phyloP scores from a whole-genome alignment of 2,888 invertebrate species.

The Hecatera dysodea region DNA sequence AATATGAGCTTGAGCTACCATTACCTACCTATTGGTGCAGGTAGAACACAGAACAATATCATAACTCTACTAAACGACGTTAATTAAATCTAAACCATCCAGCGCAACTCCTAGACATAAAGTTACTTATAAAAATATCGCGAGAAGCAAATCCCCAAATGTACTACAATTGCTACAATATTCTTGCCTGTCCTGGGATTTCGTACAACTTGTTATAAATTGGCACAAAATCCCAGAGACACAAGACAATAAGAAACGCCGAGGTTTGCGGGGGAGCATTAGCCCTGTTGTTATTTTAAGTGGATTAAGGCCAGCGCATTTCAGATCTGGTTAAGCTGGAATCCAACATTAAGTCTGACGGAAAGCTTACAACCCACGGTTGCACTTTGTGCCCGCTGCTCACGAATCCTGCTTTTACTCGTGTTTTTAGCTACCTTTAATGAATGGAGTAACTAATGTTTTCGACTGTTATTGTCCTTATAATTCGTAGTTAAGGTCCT shows the following conservation, averaged over 20 bases:
- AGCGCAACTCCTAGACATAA: not conserved
- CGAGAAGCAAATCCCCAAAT: constrained; percentile 33
- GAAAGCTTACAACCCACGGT: constrained; percentile 76
- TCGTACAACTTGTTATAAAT: constrained; percentile 76
- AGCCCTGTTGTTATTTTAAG: constrained; percentile 88
- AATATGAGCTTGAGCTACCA: not conserved
- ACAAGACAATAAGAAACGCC: constrained; percentile 82
- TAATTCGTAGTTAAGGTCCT: not conserved
- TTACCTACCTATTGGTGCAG: not conserved
- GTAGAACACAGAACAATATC: not conserved
- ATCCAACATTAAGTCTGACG: constrained; percentile 85
- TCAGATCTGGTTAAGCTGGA: constrained; percentile 87
- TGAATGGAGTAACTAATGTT: constrained; percentile 13
- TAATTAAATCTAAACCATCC: not conserved
- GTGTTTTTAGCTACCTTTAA: constrained; percentile 45
- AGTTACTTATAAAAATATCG: constrained; percentile 5
- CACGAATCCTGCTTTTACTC: constrained; percentile 46
- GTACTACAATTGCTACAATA: constrained; percentile 47
- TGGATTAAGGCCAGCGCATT: constrained; percentile 89
- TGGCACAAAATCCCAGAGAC: constrained; percentile 78
- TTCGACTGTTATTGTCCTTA: constrained; percentile 32
- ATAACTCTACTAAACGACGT: not conserved
- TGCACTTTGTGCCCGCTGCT: constrained; percentile 80
- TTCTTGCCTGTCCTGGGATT: constrained; percentile 33
- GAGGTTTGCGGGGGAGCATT: constrained; percentile 78